These are phyloP conservation scores for Drosophila quasianomalipes DNA, from an alignment of 2,888 invertebrate genomes.

Conservation along the genomic window DNA sequence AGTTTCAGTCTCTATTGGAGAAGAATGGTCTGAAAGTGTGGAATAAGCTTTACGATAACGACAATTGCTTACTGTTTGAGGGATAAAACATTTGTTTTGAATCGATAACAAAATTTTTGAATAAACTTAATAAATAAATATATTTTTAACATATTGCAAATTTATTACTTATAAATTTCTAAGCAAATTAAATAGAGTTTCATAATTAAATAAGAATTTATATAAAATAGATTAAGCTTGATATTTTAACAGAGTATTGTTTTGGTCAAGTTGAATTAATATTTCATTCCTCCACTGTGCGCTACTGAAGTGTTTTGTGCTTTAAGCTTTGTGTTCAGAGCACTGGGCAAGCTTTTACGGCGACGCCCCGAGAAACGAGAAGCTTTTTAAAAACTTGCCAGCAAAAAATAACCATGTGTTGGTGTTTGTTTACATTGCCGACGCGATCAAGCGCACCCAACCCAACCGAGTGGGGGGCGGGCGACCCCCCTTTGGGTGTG, in stretches of 20 bases:
- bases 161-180: neutral
- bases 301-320: slow-evolving; percentile 18
- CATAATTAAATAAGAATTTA: neutral
- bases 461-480: slow-evolving; percentile 1
- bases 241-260: neutral
- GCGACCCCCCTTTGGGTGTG: neutral
- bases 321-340: slow-evolving; percentile 36
- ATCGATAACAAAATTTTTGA: neutral
- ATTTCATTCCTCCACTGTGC: slow-evolving; percentile 32
- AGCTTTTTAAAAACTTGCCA: slow-evolving; percentile 10
- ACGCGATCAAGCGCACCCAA: slow-evolving; percentile 39
- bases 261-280: slow-evolving; percentile 15
- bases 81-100: neutral
- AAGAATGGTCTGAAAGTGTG: slow-evolving; percentile 76
- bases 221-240: neutral
- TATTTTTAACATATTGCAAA: neutral
- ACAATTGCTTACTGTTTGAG: slow-evolving; percentile 44
- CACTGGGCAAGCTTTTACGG: slow-evolving; percentile 31
- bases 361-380: slow-evolving; percentile 22
- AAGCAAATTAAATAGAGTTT: neutral
- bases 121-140: neutral
- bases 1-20: slow-evolving; percentile 71
- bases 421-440: slow-evolving; percentile 59
- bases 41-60: slow-evolving; percentile 76
- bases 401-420: slow-evolving; percentile 20